Evolutionary conservation across 2,113 vertebrate genomes (phyloP), one percentile per base, ranked within the genome.

Genomic region (Microtus montanus): DNA sequence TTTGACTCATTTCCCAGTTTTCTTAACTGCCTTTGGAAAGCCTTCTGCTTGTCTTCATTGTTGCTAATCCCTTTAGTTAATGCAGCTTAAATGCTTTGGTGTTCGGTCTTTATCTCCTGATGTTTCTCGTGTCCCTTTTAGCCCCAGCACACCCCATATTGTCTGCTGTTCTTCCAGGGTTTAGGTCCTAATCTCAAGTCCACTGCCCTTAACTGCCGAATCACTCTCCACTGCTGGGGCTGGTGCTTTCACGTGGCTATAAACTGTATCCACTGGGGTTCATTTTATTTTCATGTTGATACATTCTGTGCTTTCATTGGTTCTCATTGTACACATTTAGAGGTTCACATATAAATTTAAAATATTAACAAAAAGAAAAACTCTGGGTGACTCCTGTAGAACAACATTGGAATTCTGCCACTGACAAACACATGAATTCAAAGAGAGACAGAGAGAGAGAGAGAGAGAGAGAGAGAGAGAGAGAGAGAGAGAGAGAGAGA

Each of bases 371-470:
- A 24, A 82, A 35, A 13, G 2, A 58, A 80, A 61, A 33, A 38
- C 4, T 58, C 20, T 38, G 54, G 35, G 22, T 61, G 19, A 5
- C 9, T 38, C 35, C 35, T 61, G 12, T 58, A 8, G 7, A 58
- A 3, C 20, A 58, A 22, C 11, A n/a, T 3, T 58, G 12, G 35
- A 38, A 26, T 33, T 54, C 24, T 52, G 8, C 5, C 52, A 49
- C 26, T 24, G 10, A 33, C 2, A 15, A 10, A 28, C 30, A 52
- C 2, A 11, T 33, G 2, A 0, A 24, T 54, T 54, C 1, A 54
- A 1, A 17, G 52, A 17, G 15, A 17, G 52, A 14, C 20, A 12
- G 38, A 74, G 3, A 44, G 5, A 7, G 3, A 3, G 15, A 54
- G 38, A 74, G 8, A 41, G 5, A 6, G 3, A 44, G 4, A 44